phyloP scores from a whole-genome alignment of 2,113 vertebrate species.

The Chascanopsetta lugubris region DNA sequence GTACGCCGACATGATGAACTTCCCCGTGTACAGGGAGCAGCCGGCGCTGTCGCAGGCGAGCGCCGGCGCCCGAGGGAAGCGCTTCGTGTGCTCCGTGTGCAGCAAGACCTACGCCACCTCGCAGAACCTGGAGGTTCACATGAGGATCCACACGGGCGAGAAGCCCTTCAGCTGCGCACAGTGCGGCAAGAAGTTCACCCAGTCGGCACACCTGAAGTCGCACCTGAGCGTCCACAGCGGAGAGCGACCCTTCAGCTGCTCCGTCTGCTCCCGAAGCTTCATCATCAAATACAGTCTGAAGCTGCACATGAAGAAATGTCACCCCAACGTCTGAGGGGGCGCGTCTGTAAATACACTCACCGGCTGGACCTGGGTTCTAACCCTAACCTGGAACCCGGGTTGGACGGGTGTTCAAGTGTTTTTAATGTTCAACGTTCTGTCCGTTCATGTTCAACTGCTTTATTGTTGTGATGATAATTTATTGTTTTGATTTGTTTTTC shows the following conservation, averaged over 20 bases:
- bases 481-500: too few species aligned
- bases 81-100: conserved; percentile 65
- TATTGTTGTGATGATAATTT: too few species aligned
- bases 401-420: too few species aligned
- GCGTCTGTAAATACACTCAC: background rate
- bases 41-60: background rate
- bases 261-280: conserved; percentile 72
- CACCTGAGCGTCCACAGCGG: conserved; percentile 77
- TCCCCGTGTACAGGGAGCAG: conserved; percentile 43
- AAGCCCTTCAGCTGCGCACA: conserved; percentile 72
- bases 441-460: too few species aligned
- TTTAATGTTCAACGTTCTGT: too few species aligned
- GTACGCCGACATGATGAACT: conserved; percentile 41
- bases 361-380: too few species aligned
- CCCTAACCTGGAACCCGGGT: too few species aligned
- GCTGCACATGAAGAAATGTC: conserved; percentile 75
- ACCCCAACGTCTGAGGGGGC: conserved; percentile 11
- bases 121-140: conserved; percentile 77
- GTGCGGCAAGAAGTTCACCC: conserved; percentile 79
- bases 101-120: conserved; percentile 69
- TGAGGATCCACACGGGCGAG: conserved; percentile 78
- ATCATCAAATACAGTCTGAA: conserved; percentile 77
- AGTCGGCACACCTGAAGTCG: conserved; percentile 78
- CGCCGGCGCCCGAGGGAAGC: conserved; percentile 9
- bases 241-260: conserved; percentile 71